phyloP scores from a whole-genome alignment of 2,797 vertebrate genomes.

The Novumbra hubbsi region DNA sequence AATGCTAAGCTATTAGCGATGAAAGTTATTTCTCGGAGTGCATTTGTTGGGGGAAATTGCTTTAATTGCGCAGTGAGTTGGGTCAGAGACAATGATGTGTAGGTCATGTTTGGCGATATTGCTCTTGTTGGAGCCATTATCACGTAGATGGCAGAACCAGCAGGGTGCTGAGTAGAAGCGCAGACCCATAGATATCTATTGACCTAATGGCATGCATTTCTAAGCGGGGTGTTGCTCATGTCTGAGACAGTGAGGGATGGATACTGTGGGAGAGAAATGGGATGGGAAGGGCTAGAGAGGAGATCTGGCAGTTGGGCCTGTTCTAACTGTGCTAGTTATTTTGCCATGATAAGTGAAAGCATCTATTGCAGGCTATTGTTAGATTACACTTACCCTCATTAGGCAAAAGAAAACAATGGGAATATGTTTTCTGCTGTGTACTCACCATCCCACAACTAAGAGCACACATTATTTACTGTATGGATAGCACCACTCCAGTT shows the following conservation, averaged over 20 bases:
- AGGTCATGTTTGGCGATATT: constrained; percentile 38
- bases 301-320: neutral
- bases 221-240: neutral
- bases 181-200: constrained; percentile 14
- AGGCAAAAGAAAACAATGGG: no score
- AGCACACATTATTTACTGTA: no score
- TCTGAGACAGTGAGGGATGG: neutral
- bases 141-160: constrained; percentile 3
- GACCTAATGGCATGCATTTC: constrained; percentile 19
- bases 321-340: neutral
- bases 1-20: constrained; percentile 22
- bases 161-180: constrained; percentile 21
- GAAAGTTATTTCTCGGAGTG: constrained; percentile 13
- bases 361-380: neutral
- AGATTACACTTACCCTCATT: neutral
- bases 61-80: constrained; percentile 35
- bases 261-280: neutral
- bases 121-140: constrained; percentile 34
- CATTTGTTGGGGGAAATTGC: constrained; percentile 36
- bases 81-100: constrained; percentile 36
- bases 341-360: neutral
- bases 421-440: no score
- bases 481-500: no score
- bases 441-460: no score
- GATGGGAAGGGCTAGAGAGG: neutral